Evolutionary conservation across 2,888 invertebrate genomes (phyloP), one percentile per base, ranked within the genome.

Genomic region (Torymus tubicola): DNA sequence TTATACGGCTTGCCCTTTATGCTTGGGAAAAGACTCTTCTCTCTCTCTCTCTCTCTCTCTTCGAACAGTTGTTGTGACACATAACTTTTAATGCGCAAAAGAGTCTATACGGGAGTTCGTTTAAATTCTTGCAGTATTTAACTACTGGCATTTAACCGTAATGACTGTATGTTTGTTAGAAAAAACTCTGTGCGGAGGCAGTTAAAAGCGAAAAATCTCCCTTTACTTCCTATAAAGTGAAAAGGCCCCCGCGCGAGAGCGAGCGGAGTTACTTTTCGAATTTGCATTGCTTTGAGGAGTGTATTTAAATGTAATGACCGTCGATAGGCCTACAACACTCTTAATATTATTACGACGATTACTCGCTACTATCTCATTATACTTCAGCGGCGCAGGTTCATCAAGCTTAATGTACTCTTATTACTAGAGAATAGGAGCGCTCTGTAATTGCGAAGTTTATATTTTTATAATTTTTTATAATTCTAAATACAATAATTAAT

Each of bases 51-150:
- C 57, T 21, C 21, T 21, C 57, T 65, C 68, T 76, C 11, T 21
- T 67, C 31, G 61, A 69, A 57, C 63, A 57, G 68, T 63, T 50
- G 78, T 78, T 80, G 80, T 74, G 80, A 80, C 80, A 80, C 75
- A 80, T 75, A 80, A 80, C 80, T 80, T 80, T 80, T 73, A 78
- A 80, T 80, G 75, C 65, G 68, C 42, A 75, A 80, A 80, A 74
- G 69, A 74, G 74, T 74, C 70, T 53, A 75, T 80, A 80, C 74
- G 53, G 64, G 74, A 80, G 80, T 80, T 75, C 74, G 65, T 80
- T 80, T 75, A 70, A 74, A 74, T 80, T 74, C 74, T 74, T 80
- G 64, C 63, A 73, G 78, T 68, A 78, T 73, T 73, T 68, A 78
- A 78, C 68, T 72, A 73, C 78, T 63, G 73, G 42, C 65, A 55